Evolutionary conservation across 2,888 invertebrate genomes (phyloP), one percentile per base, ranked within the genome.

Genomic region (Onchidella celtica): DNA sequence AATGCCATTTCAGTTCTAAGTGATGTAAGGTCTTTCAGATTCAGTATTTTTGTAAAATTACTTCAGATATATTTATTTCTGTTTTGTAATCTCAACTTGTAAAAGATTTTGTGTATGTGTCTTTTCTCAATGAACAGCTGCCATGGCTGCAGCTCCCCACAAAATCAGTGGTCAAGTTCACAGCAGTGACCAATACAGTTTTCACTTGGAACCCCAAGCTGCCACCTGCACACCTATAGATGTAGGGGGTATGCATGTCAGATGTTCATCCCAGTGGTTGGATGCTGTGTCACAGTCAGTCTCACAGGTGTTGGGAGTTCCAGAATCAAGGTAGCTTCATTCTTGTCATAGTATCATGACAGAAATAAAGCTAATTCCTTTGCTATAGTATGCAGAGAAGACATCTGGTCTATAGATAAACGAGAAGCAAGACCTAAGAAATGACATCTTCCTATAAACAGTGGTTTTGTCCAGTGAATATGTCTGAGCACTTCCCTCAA

Each of bases 221-320:
- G 87, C 87, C 76, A 77, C 88, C 17, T 88, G 89, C 82, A 81
- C 83, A 2, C 96, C 96, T 0, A 94, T 94, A 29, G 97, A 97
- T 91, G 96, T 96, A 86, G 90, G 90, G 1, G 86, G 85, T 0
- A 92, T 96, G 86, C 95, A 96, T 84, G 95, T 97, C 24, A 85
- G 86, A 63, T 83, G 90, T 2, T 83, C 89, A 34, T 91, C 92
- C 11, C 92, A 92, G 84, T 91, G 89, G 89, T 77, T 87, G 3
- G 91, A 91, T 72, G 38, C 69, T 9, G 81, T 83, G 21, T 89
- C 90, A 70, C 81, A 80, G 40, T 85, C 86, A 3, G 87, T 92
- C 4, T 86, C 92, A 11, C 82, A 87, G 68, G 87, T 91, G 1
- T 86, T 91, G 0, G 89, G 87, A 24, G 81, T 91, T 6, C 86